These are phyloP conservation scores for Osmerus eperlanus DNA, from an alignment of 2,113 vertebrate genomes.

Conservation along the genomic window DNA sequence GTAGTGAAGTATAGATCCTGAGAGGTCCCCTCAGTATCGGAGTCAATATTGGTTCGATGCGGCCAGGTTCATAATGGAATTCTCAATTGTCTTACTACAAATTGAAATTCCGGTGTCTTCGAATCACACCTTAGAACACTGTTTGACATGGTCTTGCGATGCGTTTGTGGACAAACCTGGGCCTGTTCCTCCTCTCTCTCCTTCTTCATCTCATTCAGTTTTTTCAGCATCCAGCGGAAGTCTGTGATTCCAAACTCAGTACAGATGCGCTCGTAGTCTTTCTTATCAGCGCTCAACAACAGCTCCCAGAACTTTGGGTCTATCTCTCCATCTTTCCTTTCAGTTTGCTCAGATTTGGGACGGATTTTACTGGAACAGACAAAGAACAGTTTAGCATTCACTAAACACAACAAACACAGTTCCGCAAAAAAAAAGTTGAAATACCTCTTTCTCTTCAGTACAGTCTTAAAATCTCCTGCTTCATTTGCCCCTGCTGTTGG, in stretches of 20 bases:
- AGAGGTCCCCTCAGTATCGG: no score
- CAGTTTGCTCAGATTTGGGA: constrained; percentile 34
- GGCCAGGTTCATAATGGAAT: no score
- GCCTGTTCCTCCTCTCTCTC: constrained; percentile 73
- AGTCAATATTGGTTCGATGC: no score
- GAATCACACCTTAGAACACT: neutral
- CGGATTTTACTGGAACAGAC: constrained; percentile 48
- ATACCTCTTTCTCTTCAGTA: constrained; percentile 62
- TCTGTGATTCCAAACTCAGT: constrained; percentile 79
- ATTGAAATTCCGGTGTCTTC: no score
- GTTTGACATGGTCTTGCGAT: neutral
- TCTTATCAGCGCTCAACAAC: constrained; percentile 77
- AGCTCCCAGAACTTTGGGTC: constrained; percentile 80
- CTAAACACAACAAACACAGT: neutral
- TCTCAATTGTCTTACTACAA: no score
- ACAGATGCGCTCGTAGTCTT: constrained; percentile 84
- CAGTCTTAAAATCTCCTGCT: constrained; percentile 45
- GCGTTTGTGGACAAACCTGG: constrained; percentile 56
- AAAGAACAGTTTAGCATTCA: constrained; percentile 2
- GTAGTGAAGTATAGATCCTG: no score
- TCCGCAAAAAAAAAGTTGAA: neutral
- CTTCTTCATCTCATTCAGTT: constrained; percentile 76
- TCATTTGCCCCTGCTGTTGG: constrained; percentile 23
- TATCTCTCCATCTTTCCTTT: constrained; percentile 60
- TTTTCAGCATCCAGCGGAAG: constrained; percentile 84